A percentile compares a stretch with the other conserved stretches of the same genome.
Conservation (phyloP, 2,888 invertebrate genomes). For the Aphodius granarius region DNA sequence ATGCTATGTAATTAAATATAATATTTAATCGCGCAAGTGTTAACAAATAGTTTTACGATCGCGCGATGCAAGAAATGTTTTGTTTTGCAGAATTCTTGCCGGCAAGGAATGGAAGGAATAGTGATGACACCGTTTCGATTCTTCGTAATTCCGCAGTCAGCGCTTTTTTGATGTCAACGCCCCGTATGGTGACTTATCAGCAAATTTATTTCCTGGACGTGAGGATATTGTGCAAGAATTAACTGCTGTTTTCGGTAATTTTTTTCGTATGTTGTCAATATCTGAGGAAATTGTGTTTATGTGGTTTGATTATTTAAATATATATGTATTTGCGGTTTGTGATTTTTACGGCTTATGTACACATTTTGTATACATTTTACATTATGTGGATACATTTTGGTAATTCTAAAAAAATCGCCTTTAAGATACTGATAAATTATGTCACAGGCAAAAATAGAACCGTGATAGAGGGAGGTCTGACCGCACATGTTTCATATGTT, state of each 20-base stretch:
- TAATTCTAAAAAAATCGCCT: neutral
- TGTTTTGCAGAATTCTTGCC: neutral
- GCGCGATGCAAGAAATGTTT: neutral
- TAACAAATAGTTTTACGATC: neutral
- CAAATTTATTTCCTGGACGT: neutral
- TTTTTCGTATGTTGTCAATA: neutral
- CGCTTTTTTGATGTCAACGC: neutral
- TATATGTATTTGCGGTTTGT: no score
- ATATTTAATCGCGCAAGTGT: neutral
- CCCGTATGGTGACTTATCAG: neutral
- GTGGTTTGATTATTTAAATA: neutral
- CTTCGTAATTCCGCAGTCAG: neutral
- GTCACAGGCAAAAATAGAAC: neutral
- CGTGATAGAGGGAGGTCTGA: neutral
- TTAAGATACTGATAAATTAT: neutral
- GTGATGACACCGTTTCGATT: neutral
- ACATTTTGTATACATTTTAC: no score
- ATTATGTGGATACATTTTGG: neutral
- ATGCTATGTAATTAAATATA: neutral
- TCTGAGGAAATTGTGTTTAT: neutral
- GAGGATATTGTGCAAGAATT: neutral
- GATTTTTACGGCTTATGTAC: no score
- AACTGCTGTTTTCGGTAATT: neutral
- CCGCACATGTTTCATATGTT: neutral
- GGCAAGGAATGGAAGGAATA: neutral